Evolutionary conservation across 1,140 invertebrate species (phyloP).

Genomic region (Zaprionus davidi): DNA sequence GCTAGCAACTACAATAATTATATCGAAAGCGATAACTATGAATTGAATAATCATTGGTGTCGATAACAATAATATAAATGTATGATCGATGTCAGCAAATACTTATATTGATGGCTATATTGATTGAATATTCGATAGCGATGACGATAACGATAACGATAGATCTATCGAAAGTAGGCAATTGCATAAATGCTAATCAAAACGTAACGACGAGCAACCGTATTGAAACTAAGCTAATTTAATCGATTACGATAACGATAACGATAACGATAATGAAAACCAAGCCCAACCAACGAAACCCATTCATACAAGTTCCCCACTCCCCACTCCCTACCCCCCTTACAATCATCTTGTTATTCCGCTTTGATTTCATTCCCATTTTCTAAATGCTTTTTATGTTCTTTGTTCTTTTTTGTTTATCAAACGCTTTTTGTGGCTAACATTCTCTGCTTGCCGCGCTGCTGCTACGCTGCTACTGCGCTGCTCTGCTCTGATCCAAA

Average conservation of each 20-base stretch:
- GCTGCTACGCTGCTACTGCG: constrained; percentile 32
- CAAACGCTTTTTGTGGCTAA: constrained; percentile 62
- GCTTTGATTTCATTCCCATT: constrained; percentile 7
- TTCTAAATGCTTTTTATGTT: constrained; percentile 46
- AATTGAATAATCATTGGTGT: background rate
- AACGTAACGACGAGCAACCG: constrained; percentile 25
- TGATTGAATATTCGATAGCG: background rate
- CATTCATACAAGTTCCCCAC: background rate
- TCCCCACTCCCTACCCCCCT: background rate
- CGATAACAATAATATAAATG: constrained; percentile 7
- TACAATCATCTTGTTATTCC: background rate
- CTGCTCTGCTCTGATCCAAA: constrained; percentile 20
- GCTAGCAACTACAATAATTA: constrained; percentile 9
- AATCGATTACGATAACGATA: constrained; percentile 5
- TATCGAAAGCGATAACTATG: constrained; percentile 13
- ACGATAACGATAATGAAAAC: constrained; percentile 8
- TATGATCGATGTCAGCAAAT: constrained; percentile 12
- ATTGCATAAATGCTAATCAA: constrained; percentile 30
- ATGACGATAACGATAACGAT: constrained; percentile 20
- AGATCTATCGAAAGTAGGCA: constrained; percentile 33
- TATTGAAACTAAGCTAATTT: constrained; percentile 40
- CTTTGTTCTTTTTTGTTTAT: constrained; percentile 28
- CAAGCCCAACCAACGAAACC: background rate
- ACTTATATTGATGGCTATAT: constrained; percentile 16
- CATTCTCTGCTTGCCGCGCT: constrained; percentile 37